Base-by-base conservation (phyloP, 2,113 vertebrate genomes). In the Elephantulus edwardii region DNA sequence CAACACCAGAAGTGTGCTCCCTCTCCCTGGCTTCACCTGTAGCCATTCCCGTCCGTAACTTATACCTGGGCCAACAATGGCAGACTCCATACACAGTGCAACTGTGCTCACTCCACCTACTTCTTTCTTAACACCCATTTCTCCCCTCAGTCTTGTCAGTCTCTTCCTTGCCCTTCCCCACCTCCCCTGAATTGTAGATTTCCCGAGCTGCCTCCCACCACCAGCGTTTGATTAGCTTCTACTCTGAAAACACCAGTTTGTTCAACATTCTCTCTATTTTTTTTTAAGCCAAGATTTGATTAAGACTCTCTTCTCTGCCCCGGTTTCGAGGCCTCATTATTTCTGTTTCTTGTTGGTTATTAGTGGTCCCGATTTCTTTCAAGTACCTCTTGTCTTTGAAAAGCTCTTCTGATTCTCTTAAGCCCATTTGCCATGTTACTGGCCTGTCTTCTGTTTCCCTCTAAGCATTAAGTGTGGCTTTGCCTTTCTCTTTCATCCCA, bases 321-420 rank as follows among this genome's bases (percentile, higher is more conserved):
- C 26, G 44, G 75, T 86, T 89, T 82, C 58, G 62, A 91, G 85
- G 40, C 62, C 5, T 93, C 72, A 81, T 95, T 95, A 93, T 93
- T 90, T 50, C 58, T 70, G 17, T 93, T 91, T 92, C 78, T 91
- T 42, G 40, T 83, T 42, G 48, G 72, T 92, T 91, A 90, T 93
- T 93, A 84, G 86, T 50, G 80, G 72, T 48, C 76, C 76, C 74
- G 54, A 78, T 95, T 90, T 66, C 77, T 80, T 60, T 93, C 75
- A 78, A 89, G 91, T 86, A 54, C 90, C 85, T 94, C 90, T 96
- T 82, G 56, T 90, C 76, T 92, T 81, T 91, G 88, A 93, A 75
- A 91, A 95, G 93, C 91, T 86, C 86, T 95, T 89, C 38, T 48
- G 54, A 80, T 42, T 83, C 83, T 93, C 86, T 89, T 81, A 93